Base-by-base conservation (phyloP, 1,140 invertebrate genomes). In the Orius laevigatus region DNA sequence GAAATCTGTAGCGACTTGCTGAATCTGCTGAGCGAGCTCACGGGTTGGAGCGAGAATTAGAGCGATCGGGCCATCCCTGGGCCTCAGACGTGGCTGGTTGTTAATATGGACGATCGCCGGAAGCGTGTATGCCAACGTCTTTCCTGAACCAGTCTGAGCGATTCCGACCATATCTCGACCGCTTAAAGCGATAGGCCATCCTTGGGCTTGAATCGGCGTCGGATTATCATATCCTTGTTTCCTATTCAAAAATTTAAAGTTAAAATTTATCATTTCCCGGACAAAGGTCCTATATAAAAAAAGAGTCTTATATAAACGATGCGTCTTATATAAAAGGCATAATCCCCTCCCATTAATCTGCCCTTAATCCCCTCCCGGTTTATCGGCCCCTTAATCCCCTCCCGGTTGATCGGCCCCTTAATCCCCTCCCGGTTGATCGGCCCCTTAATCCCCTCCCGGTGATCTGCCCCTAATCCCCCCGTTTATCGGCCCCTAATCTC, bases 21-120 rank as follows among this genome's bases (percentile, higher is more conserved):
- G 87, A 54, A 98, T 97, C 65, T 98, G 95, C 62, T 85, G 81
- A 2, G 84, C 84, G 49, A 98, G 67, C 66, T 98, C 94, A 51
- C 95, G 72, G 1, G 95, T 98, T 11, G 95, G 95, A 2, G 92
- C 89, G 25, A 98, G 65, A 49, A 98, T 83, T 10, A 98, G 66
- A 9, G 85, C 90, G 60, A 96, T 86, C 1, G 90, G 90, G 33
- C 90, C 90, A 69, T 93, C 90, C n/a, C 86, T 82, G 48, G 79
- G 70, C 55, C 76, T 70, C 36, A 92, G 65, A 8, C 79, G 78
- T 36, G 78, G 76, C 62, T 96, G 91, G 61, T 90, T 79, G 57
- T 87, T 88, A 48, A 94, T 94, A 60, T 97, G 92, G 16, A 96
- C 82, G 64, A 96, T 87, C n/a, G 81, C 81, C 50, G 81, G 83